phyloP scores from a whole-genome alignment of 1,140 invertebrate species.

The Harpegnathos saltator region DNA sequence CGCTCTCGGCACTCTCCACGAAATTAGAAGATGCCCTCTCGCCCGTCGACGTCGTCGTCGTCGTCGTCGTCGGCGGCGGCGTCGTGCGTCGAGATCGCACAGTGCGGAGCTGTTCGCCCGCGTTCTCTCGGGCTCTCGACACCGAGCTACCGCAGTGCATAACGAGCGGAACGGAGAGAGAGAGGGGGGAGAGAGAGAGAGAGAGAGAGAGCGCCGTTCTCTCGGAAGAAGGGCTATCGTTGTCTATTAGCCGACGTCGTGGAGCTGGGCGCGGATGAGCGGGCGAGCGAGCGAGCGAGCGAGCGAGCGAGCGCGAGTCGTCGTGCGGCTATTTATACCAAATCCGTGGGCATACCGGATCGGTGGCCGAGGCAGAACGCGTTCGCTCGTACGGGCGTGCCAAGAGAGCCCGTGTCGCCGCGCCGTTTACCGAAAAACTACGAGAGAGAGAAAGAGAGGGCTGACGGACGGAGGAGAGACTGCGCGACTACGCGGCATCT shows the following conservation, averaged over 20 bases:
- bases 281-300: constrained; percentile 23
- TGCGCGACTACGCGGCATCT: constrained; percentile 2
- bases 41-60: constrained; percentile 29
- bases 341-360: constrained; percentile 75
- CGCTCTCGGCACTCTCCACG: constrained; percentile 40
- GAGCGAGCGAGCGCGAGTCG: constrained; percentile 26
- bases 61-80: constrained; percentile 28
- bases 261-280: not conserved
- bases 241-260: constrained; percentile 57
- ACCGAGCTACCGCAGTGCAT: not conserved
- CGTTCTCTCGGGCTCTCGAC: not conserved
- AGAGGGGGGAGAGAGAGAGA: not conserved
- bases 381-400: not conserved
- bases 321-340: constrained; percentile 71
- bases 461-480: not conserved
- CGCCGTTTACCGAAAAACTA: constrained; percentile 52
- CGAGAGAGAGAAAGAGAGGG: constrained; percentile 18
- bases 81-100: constrained; percentile 55
- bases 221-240: constrained; percentile 62
- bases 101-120: constrained; percentile 20
- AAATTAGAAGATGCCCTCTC: constrained; percentile 57
- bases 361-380: constrained; percentile 64
- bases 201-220: constrained; percentile 20
- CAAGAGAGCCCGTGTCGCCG: constrained; percentile 28
- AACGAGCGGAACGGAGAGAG: not conserved